phyloP scores from a whole-genome alignment of 1,140 invertebrate genomes.

The Nephila pilipes region DNA sequence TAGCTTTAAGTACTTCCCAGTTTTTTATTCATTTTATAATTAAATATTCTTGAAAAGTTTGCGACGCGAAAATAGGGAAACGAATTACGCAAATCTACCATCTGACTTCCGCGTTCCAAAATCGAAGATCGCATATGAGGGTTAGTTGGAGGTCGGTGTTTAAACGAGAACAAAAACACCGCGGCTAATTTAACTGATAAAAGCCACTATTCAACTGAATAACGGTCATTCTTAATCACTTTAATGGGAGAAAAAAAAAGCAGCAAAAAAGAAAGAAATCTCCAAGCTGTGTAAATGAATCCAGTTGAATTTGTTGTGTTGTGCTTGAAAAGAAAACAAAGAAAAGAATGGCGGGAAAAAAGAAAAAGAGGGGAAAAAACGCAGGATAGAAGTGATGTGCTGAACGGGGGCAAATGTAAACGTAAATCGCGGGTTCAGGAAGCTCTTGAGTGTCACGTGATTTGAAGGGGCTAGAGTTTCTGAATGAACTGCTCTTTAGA shows the following conservation, averaged over 20 bases:
- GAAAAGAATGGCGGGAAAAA: neutral
- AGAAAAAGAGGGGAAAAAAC: neutral
- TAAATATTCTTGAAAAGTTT: too few relatives aligned
- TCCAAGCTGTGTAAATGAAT: neutral
- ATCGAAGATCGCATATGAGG: neutral
- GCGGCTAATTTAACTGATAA: slow-evolving; percentile 41
- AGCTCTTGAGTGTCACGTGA: slow-evolving; percentile 26
- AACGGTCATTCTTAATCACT: slow-evolving; percentile 42
- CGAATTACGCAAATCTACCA: neutral
- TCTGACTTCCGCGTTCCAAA: neutral
- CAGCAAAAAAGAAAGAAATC: neutral
- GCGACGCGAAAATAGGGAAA: neutral
- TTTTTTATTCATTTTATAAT: too few relatives aligned
- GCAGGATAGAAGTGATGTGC: neutral
- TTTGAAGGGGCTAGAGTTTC: slow-evolving; percentile 11
- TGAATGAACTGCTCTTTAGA: neutral
- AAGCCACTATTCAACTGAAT: slow-evolving; percentile 34
- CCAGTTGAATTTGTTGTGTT: slow-evolving; percentile 29
- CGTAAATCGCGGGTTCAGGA: slow-evolving; percentile 20
- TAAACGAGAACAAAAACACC: neutral
- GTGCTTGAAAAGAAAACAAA: neutral
- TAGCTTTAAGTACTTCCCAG: too few relatives aligned
- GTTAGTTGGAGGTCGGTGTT: neutral
- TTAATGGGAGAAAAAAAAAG: neutral
- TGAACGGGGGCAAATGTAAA: neutral